Base-by-base conservation (phyloP, 2,113 vertebrate genomes). In the Calidris pygmaea region DNA sequence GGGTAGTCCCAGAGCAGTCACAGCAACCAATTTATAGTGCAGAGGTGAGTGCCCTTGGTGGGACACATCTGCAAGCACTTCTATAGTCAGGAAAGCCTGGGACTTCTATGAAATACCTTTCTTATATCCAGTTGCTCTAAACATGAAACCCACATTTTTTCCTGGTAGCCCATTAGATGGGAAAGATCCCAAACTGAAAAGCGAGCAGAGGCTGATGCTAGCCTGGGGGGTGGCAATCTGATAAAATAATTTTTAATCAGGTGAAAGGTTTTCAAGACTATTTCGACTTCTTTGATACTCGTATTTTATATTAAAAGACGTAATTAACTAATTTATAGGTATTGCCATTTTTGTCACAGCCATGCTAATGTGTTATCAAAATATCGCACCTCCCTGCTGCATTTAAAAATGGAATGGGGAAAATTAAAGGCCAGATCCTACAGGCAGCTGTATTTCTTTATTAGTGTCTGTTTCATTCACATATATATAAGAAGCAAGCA, bases 91-190 rank as follows among this genome's bases (percentile, higher is more conserved):
- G 20, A 91, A 85, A 52, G 27, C 35, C 35, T 45, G 24, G 6
- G 12, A 35, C 20, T 85, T 82, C 2, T 20, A 30, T 29, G 14
- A 83, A 76, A 39, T 35, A 6, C 4, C 10, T 7, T 85, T 82
- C 53, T 60, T 72, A 19, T 0, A 3, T 3, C 2, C 22, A 58
- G 13, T 58, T 87, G 24, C 45, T 87, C 34, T 73, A 48, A 71
- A 50, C 3, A 6, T 39, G 7, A 88, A 37, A 22, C 11, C 8
- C 19, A 26, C 9, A 20, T 1, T 48, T 89, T 79, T 84, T 68
- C 27, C 16, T 35, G 14, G 3, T 79, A 52, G 19, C 0, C 45
- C 2, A 0, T 70, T 79, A 41, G 0, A 0, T 79, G 26, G 50
- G 29, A 63, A 85, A 30, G 27, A 82, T 88, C 58, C n/a, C 55